phyloP scores from a whole-genome alignment of 2,797 vertebrate genomes.

The Paedocypris micromegethes region DNA sequence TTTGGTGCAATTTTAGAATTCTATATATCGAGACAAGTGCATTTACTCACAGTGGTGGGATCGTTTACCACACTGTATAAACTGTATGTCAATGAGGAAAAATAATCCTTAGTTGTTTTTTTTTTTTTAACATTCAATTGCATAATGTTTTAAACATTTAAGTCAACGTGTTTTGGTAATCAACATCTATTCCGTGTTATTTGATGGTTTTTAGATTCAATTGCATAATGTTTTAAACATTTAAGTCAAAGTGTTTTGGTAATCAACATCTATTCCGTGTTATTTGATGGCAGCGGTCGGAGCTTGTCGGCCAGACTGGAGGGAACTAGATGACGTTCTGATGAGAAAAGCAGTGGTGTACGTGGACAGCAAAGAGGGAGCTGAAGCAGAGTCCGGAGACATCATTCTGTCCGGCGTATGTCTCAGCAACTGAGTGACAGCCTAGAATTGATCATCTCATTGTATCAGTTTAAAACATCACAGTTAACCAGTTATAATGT shows the following conservation, averaged over 20 bases:
- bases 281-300: constrained; percentile 73
- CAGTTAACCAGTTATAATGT: not conserved
- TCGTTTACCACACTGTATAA: too few species aligned
- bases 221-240: too few species aligned
- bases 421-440: not conserved
- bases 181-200: not conserved
- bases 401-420: constrained; percentile 84
- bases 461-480: not conserved
- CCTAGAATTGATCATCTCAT: not conserved
- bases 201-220: not conserved
- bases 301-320: constrained; percentile 86
- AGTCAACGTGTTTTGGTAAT: too few species aligned
- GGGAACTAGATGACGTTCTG: constrained; percentile 83
- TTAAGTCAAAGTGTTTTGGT: too few species aligned
- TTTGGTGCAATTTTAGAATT: too few species aligned
- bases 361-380: constrained; percentile 84
- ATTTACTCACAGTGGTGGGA: too few species aligned
- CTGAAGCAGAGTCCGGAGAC: constrained; percentile 82
- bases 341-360: constrained; percentile 84
- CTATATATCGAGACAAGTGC: too few species aligned
- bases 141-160: too few species aligned
- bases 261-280: not conserved
- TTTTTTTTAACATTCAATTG: too few species aligned
- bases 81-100: too few species aligned
- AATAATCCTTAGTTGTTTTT: too few species aligned